Percentiles rank a stretch among this genome's conserved stretches.
Evolutionary conservation across 2,797 vertebrate genomes (phyloP).

Genomic region (Myiotriccus ornatus): DNA sequence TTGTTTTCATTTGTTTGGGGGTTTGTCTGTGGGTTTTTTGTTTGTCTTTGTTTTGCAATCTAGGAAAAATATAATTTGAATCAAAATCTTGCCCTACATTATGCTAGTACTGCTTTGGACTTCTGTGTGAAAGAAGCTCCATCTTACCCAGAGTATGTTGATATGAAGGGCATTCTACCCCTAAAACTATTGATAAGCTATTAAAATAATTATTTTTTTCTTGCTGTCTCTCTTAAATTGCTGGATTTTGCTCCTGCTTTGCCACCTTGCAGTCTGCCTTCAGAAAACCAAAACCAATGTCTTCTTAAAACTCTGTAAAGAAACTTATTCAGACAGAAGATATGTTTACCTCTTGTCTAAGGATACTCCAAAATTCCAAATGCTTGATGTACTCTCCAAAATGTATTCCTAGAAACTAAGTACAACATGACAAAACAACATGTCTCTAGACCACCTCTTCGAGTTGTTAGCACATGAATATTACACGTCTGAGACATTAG

Average conservation of each 20-base stretch:
- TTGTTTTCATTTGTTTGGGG: background rate
- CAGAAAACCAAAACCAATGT: background rate
- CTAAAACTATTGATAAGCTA: background rate
- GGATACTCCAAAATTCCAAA: background rate
- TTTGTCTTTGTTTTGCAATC: background rate
- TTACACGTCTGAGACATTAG: background rate
- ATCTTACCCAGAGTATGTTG: background rate
- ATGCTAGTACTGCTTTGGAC: background rate
- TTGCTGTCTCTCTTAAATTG: background rate
- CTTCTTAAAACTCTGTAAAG: background rate
- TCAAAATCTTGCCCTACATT: background rate
- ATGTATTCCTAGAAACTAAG: background rate
- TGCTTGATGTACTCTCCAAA: background rate
- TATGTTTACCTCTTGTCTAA: background rate
- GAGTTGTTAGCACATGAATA: background rate
- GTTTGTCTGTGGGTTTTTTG: background rate
- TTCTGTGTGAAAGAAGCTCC: background rate
- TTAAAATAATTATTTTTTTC: background rate
- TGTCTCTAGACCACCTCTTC: background rate
- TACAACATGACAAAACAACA: background rate
- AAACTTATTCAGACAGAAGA: background rate
- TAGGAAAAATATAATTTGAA: background rate
- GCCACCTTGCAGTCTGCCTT: constrained; percentile 16
- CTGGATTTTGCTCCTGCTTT: constrained; percentile 9
- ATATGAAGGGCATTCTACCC: background rate